Percentiles rank a stretch among this genome's conserved stretches.
Conservation (phyloP, 2,113 vertebrate species). For the Odocoileus virginianus region DNA sequence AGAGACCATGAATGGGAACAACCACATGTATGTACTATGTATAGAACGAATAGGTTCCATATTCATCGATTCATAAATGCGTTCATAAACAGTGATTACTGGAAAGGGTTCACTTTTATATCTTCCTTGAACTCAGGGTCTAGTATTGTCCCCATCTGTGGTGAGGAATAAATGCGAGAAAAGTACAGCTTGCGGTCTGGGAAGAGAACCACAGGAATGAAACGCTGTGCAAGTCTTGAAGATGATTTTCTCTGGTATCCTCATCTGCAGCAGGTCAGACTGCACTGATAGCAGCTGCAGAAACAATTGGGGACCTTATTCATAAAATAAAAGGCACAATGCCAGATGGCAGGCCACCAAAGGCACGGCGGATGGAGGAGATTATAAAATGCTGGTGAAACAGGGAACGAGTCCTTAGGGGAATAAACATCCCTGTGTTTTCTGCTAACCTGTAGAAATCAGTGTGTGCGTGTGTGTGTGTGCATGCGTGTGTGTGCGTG, state of each 20-base stretch:
- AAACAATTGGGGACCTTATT: slow-evolving; percentile 41
- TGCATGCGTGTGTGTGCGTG: background rate
- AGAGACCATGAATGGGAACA: background rate
- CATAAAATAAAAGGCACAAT: slow-evolving; percentile 65
- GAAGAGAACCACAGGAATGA: background rate
- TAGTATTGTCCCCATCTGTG: slow-evolving; percentile 36
- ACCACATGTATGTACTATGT: background rate
- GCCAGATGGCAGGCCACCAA: slow-evolving; percentile 69
- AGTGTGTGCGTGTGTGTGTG: background rate
- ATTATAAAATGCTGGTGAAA: slow-evolving; percentile 61
- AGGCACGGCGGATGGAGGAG: background rate
- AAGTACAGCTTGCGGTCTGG: background rate
- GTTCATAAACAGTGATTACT: slow-evolving; percentile 5
- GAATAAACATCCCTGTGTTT: slow-evolving; percentile 8
- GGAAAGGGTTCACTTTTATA: slow-evolving; percentile 15
- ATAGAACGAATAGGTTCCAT: background rate
- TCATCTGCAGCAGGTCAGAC: slow-evolving; percentile 49
- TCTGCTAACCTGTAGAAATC: slow-evolving; percentile 23
- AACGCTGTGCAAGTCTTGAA: background rate
- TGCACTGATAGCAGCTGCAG: slow-evolving; percentile 60
- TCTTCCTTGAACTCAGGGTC: slow-evolving; percentile 11
- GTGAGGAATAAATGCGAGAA: background rate
- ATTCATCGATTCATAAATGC: background rate
- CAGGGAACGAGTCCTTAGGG: background rate
- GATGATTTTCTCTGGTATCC: slow-evolving; percentile 14